Conservation (phyloP, 2,888 invertebrate species). For the Mythimna pallens region DNA sequence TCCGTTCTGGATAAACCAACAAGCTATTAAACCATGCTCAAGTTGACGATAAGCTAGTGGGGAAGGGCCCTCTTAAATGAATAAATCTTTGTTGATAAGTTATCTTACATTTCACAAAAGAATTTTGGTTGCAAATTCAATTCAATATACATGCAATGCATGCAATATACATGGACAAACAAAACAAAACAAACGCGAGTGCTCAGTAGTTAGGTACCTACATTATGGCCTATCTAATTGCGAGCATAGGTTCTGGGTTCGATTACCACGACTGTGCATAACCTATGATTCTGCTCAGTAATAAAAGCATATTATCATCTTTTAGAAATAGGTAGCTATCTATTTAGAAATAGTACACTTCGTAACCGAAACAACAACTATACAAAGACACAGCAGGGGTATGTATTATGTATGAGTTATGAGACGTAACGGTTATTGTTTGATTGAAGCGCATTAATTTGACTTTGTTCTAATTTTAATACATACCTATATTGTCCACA, state of each 20-base stretch:
- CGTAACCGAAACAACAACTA: neutral
- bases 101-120: no score
- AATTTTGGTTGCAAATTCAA: no score
- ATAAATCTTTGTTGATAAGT: no score
- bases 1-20: no score
- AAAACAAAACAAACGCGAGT: neutral
- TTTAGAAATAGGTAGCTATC: neutral
- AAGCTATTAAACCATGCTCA: no score
- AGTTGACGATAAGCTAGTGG: no score
- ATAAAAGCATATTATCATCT: no score
- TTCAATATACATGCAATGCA: no score
- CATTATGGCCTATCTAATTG: no score
- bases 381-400: neutral
- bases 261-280: neutral
- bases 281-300: neutral
- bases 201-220: no score
- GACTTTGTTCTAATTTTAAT: neutral
- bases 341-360: neutral
- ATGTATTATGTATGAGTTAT: neutral
- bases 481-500: neutral
- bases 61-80: no score
- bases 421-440: slow-evolving; percentile 13
- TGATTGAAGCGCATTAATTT: neutral
- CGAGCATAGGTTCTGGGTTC: neutral
- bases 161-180: no score